Evolutionary conservation across 2,797 vertebrate genomes (phyloP), one percentile per base, ranked within the genome.

Genomic region (Falco rusticolus): DNA sequence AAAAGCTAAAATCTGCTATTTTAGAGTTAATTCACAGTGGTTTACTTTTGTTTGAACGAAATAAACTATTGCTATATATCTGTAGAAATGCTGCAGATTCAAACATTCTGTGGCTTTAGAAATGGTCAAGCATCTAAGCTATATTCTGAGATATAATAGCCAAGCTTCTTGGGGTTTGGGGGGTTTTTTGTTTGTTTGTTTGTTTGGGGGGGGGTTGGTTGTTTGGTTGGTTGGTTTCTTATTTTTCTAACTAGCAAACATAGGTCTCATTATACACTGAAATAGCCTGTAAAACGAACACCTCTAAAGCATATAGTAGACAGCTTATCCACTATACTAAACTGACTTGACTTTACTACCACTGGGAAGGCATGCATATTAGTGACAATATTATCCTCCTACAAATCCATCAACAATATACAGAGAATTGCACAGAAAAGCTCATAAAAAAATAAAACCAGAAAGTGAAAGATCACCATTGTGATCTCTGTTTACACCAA

Each of bases 111-210:
- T 39, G 16, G 17, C 13, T 84, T 84, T 78, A 75, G 41, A 56
- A 90, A 78, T 29, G 11, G 6, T 53, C 33, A 63, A 51, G 10
- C 3, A 14, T 12, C n/a, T 48, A 41, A 83, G 4, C 4, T 65
- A 22, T 25, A 56, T 56, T 31, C 31, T 69, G 57, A 83, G 26
- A 65, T 21, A 29, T 3, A 21, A 39, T 2, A 69, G 10, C 4
- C 18, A 31, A 69, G 10, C 2, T 61, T 69, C 47, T 39, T 6
- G 37, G 11, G 43, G 43, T 39, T 72, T 54, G 8, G 3, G 10
- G 10, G 7, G 16, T 10, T 28, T 15, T 5, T 6, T 5, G 0
- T 2, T 5, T 15, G 2, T 24, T 59, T 28, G 11, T 25, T 14
- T n/a, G n/a, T n/a, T n/a, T n/a, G n/a, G 3, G 16, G 15, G n/a